Percentiles rank a stretch among this genome's conserved stretches.
These are phyloP conservation scores for Drosophila anomelani DNA, from an alignment of 2,888 invertebrate species.

Conservation along the genomic window DNA sequence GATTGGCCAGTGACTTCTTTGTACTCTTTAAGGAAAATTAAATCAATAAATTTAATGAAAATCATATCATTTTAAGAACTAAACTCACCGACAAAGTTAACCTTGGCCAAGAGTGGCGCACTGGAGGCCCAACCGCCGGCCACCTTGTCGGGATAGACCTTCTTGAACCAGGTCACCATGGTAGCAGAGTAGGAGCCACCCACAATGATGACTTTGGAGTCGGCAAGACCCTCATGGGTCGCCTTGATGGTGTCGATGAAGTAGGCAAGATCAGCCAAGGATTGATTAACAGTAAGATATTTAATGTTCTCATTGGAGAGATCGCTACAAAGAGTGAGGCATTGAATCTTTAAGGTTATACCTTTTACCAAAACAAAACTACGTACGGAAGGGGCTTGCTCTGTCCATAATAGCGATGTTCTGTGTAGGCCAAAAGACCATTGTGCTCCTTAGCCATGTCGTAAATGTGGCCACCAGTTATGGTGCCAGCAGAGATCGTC, in stretches of 20 bases:
- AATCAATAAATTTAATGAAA: too few relatives aligned
- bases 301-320: constrained; percentile 86
- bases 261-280: constrained; percentile 88
- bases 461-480: constrained; percentile 87
- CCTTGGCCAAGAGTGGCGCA: constrained; percentile 88
- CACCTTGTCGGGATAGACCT: constrained; percentile 88
- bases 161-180: constrained; percentile 89
- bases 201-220: constrained; percentile 86
- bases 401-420: constrained; percentile 93
- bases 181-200: constrained; percentile 89
- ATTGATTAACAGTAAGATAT: constrained; percentile 88
- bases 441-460: constrained; percentile 86
- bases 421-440: constrained; percentile 90
- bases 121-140: constrained; percentile 88
- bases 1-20: constrained; percentile 83
- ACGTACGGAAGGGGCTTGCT: constrained; percentile 89
- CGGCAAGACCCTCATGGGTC: constrained; percentile 74
- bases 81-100: constrained; percentile 86
- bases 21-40: constrained; percentile 73
- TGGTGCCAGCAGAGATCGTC: constrained; percentile 86
- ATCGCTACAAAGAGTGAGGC: constrained; percentile 82
- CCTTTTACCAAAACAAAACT: rapidly evolving
- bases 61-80: not conserved
- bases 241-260: constrained; percentile 86
- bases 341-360: not conserved